These are phyloP conservation scores for Agapornis canus DNA, from an alignment of 2,797 vertebrate genomes.

Conservation along the genomic window DNA sequence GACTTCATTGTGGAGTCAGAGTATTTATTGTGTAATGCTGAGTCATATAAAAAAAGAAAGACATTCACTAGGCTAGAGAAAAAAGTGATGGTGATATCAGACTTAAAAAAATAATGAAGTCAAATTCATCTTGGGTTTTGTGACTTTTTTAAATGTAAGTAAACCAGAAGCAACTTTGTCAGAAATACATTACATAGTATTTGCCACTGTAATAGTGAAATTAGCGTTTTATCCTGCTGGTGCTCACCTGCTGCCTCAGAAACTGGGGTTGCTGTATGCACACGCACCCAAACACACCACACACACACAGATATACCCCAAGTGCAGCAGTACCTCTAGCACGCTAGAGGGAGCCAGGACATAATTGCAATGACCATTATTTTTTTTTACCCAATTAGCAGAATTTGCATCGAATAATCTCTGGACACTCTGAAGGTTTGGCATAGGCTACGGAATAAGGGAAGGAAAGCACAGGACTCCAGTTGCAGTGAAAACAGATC, in stretches of 20 bases:
- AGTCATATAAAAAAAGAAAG: neutral
- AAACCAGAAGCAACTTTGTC: neutral
- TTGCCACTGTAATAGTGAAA: neutral
- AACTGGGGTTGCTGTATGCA: rapidly evolving
- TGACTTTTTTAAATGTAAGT: neutral
- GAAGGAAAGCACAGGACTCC: neutral
- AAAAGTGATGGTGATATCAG: neutral
- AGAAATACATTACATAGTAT: neutral
- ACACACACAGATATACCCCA: slow-evolving; percentile 30
- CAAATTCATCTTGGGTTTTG: neutral
- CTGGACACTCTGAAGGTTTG: neutral
- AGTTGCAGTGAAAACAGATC: neutral
- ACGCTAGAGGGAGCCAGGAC: slow-evolving; percentile 72
- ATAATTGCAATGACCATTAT: slow-evolving; percentile 59
- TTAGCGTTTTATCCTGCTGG: neutral
- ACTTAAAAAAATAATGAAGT: neutral
- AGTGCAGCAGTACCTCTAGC: neutral
- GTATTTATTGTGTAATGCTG: slow-evolving; percentile 31
- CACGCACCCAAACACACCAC: rapidly evolving
- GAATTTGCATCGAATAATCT: neutral
- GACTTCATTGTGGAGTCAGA: slow-evolving; percentile 6
- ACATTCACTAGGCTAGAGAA: neutral
- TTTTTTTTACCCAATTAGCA: neutral
- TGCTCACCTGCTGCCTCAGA: neutral
- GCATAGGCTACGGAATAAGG: neutral